Conservation (phyloP, 2,113 vertebrate species). For the Hemiscyllium ocellatum region DNA sequence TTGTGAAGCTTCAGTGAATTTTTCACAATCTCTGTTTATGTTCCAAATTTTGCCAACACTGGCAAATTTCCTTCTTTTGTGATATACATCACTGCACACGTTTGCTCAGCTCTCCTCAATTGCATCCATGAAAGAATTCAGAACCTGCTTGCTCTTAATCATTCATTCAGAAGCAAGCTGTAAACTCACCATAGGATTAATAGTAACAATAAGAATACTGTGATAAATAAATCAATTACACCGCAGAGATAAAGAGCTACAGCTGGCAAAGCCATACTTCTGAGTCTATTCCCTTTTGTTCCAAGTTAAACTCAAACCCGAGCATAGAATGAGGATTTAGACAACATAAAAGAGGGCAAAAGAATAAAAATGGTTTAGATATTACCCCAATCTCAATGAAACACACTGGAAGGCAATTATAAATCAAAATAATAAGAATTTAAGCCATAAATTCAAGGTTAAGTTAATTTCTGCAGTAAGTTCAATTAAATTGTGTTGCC, state of each 20-base stretch:
- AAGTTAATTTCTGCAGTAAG: not conserved
- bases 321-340: not conserved
- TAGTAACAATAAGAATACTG: not conserved
- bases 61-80: not conserved
- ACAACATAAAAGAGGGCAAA: not conserved
- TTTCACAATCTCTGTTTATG: not conserved
- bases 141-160: not conserved
- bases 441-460: too few relatives aligned
- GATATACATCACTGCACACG: not conserved
- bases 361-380: not conserved
- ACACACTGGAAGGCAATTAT: not conserved
- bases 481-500: not conserved
- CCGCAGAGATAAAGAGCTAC: not conserved
- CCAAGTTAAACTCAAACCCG: not conserved
- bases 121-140: not conserved
- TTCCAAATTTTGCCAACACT: not conserved
- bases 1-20: not conserved
- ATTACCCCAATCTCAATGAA: not conserved
- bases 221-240: slow-evolving; percentile 9
- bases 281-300: not conserved
- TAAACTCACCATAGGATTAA: slow-evolving; percentile 12
- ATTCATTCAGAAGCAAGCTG: not conserved
- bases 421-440: too few relatives aligned
- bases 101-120: not conserved
- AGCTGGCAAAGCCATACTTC: slow-evolving; percentile 1